phyloP scores from a whole-genome alignment of 2,888 invertebrate genomes.

The Maniola hyperantus region DNA sequence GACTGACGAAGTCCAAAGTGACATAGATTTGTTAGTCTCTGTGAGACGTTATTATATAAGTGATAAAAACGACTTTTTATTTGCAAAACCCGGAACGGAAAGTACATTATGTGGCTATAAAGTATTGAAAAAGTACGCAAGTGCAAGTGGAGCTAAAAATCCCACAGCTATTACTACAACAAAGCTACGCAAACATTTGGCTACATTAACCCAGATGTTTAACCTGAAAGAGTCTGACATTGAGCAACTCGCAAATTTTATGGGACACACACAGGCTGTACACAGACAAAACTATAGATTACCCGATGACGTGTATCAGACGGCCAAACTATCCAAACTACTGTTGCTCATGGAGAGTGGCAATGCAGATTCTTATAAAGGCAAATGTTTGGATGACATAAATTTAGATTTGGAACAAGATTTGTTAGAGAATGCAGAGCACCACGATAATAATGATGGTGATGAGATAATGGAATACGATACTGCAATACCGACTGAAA shows the following conservation, averaged over 20 bases:
- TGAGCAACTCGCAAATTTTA: conserved; percentile 1
- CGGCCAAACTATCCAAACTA: background rate
- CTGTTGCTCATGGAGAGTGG: background rate
- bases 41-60: too few relatives aligned
- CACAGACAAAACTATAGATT: conserved; percentile 1
- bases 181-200: too few relatives aligned
- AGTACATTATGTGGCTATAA: too few relatives aligned
- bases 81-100: too few relatives aligned
- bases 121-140: too few relatives aligned
- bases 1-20: too few relatives aligned
- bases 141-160: too few relatives aligned
- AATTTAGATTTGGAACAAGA: background rate
- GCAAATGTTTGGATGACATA: conserved; percentile 1
- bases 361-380: background rate
- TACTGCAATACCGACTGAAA: background rate
- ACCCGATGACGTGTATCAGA: background rate
- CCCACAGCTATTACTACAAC: too few relatives aligned
- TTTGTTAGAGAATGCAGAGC: background rate
- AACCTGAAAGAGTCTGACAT: background rate
- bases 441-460: conserved; percentile 1
- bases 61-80: too few relatives aligned
- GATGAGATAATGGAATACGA: background rate
- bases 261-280: background rate
- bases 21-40: too few relatives aligned
- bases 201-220: too few relatives aligned